phyloP scores from a whole-genome alignment of 92 coral and sea anemone genomes.

The Metridium senile region DNA sequence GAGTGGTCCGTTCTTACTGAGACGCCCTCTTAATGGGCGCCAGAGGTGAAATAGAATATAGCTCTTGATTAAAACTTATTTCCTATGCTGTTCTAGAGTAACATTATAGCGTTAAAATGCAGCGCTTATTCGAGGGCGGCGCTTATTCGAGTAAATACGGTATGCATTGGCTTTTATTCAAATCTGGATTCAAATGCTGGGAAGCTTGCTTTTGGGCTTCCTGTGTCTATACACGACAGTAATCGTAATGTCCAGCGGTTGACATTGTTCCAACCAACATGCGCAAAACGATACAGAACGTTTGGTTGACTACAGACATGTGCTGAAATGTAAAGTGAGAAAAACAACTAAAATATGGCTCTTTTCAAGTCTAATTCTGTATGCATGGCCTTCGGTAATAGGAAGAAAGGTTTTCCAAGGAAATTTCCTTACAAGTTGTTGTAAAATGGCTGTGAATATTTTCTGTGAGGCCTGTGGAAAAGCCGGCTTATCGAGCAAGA shows the following conservation, averaged over 20 bases:
- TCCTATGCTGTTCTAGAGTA: too few species aligned
- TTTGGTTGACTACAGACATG: constrained; percentile 46
- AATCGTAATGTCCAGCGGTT: neutral
- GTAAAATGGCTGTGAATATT: constrained; percentile 30
- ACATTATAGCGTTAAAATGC: too few species aligned
- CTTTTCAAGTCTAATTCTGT: neutral
- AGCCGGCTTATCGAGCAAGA: constrained; percentile 69
- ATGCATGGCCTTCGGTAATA: neutral
- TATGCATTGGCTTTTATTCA: too few species aligned
- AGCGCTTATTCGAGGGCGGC: constrained; percentile 70
- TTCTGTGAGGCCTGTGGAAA: constrained; percentile 74
- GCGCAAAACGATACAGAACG: constrained; percentile 55
- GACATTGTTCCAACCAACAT: neutral
- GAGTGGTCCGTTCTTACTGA: too few species aligned
- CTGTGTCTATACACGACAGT: neutral
- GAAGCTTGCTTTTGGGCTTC: neutral
- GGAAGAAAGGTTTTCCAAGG: neutral
- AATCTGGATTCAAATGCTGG: too few species aligned
- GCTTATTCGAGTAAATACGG: constrained; percentile 68
- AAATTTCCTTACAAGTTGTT: neutral
- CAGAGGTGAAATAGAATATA: too few species aligned
- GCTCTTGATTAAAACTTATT: too few species aligned
- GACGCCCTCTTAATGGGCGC: too few species aligned
- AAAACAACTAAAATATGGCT: constrained; percentile 1
- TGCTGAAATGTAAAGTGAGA: constrained; percentile 16